Evolutionary conservation across 2,888 invertebrate genomes (phyloP), one percentile per base, ranked within the genome.

Genomic region (Hydrotaea cyrtoneurina): DNA sequence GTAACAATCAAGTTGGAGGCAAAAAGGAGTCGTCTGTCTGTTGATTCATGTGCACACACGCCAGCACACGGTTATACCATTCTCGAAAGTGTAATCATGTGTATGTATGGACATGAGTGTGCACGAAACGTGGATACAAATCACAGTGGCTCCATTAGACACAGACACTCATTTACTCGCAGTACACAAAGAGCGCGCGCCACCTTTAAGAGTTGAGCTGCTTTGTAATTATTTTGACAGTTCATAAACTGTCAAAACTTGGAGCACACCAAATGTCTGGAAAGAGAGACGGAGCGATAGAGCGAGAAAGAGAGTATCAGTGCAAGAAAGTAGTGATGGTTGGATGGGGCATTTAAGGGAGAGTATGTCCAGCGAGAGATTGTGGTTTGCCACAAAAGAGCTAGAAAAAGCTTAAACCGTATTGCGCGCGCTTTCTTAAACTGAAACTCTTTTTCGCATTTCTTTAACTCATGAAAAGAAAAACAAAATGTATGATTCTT

Each of bases 361-460:
- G n/a, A n/a, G 53, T 53, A 1, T 13, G 17, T 15, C 46, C 2
- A 19, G 31, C 4, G 17, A 55, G 55, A 55, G 23, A 59, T 7
- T 15, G 59, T 3, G 26, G 1, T 59, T 39, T 39, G 39, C 13
- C 39, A 39, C 39, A 39, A 39, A 3, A 39, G 4, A 39, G 39
- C 13, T 2, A 75, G 21, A 69, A 78, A 76, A 19, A 59, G 17
- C n/a, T 62, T 19, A 13, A 3, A 23, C 0, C 69, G 21, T 21
- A 71, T 77, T 82, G 85, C 82, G 85, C 79, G 85, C 85, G 85
- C 64, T 85, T 80, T 82, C 62, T 62, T 36, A 62, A 69, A 77
- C 82, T 75, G 79, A 81, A 55, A 77, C 57, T 66, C 26, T 57
- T 72, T 15, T 55, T 59, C 1, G 15, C 50, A 2, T 50, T 50